Evolutionary conservation across 35 echinoderm and acorn worm genomes (phyloP).

Genomic region (Diadema setosum): DNA sequence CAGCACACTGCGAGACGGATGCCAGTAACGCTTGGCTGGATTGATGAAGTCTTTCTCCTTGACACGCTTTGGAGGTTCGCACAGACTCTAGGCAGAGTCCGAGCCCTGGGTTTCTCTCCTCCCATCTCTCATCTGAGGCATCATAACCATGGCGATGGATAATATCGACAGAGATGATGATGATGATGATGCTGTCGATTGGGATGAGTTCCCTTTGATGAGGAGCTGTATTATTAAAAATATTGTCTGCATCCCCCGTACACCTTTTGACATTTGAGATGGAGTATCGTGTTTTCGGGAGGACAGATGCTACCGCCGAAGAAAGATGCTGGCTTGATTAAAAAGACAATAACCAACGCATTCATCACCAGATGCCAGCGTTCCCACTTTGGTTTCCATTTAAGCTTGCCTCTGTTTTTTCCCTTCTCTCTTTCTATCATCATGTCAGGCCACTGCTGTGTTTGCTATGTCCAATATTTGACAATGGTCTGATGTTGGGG

Average conservation of each 20-base stretch:
- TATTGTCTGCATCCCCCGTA: background rate
- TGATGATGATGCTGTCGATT: constrained; percentile 7
- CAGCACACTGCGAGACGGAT: background rate
- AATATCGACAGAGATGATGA: background rate
- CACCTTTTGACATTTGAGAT: background rate
- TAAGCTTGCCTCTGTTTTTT: too few relatives aligned
- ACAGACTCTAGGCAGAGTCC: background rate
- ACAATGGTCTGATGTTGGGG: too few relatives aligned
- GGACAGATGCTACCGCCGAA: background rate
- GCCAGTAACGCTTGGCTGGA: background rate
- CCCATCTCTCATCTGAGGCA: background rate
- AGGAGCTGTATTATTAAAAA: background rate
- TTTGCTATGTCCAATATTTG: too few relatives aligned
- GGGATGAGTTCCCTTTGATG: constrained; percentile 14
- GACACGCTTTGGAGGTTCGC: background rate
- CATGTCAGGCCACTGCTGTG: too few relatives aligned
- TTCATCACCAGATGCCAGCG: background rate
- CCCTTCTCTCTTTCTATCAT: too few relatives aligned
- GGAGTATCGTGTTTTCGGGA: background rate
- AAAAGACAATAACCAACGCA: background rate
- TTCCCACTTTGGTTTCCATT: too few relatives aligned
- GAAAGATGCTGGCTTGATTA: background rate
- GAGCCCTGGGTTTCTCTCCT: background rate
- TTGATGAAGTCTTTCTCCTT: constrained; percentile 9
- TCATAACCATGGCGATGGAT: background rate